Base-by-base conservation (phyloP, 2,797 vertebrate species). In the Micropoecilia bifurca region DNA sequence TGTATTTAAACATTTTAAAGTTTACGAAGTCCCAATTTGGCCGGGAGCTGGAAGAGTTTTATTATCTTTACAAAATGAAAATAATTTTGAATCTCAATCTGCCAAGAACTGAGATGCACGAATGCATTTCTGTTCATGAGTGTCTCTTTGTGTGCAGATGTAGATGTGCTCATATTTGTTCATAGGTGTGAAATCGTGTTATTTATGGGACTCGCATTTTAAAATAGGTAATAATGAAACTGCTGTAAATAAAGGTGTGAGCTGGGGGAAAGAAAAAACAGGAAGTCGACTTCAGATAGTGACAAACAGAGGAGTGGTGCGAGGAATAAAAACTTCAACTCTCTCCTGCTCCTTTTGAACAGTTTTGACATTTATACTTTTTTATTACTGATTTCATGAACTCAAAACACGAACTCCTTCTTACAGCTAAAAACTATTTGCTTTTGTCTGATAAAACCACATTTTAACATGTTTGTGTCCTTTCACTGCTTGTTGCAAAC, bases 241-340 rank as follows among this genome's bases (percentile, higher is more conserved):
- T 66, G 61, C 30, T 66, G 33, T 66, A 66, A 66, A 20, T 66
- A 66, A 66, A 63, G 33, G 33, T 66, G 61, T 66, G 33, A 66
- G 61, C 16, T 66, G 0, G 59, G 14, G 14, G 22, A 20, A 36
- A 36, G 6, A 63, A 36, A 61, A 33, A 36, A 33, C 33, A 63
- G 61, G 33, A 63, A 63, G 33, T 63, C 7, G 8, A 22, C 61
- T 20, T 18, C 18, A 66, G 18, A 39, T 39, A 1, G 7, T 66
- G 61, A 63, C 33, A 36, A 36, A 63, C 33, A 63, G n/a, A 14
- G 2, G 3, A 33, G 16, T 7, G 61, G 33, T 20, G 13, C 12
- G 16, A 33, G 22, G 4, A 30, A 30, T 14, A 59, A 28, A 57
- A 30, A 30, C 4, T 28, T 59, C 13, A 59, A 28, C 55, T 5